Evolutionary conservation across 64 coral and sea anemone species (phyloP).

Genomic region (Trachythela sp.): DNA sequence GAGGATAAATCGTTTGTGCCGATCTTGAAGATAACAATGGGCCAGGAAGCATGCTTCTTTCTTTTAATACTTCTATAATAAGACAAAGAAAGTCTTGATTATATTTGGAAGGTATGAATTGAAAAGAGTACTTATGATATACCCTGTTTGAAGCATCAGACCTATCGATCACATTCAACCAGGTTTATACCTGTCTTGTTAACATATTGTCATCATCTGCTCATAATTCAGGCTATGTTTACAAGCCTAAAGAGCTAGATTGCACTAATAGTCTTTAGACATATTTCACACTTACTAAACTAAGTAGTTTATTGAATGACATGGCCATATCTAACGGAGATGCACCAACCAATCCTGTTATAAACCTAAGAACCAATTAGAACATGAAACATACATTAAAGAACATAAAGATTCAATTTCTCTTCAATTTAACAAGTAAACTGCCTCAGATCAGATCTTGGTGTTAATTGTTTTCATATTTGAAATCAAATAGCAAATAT

Average conservation of each 20-base stretch:
- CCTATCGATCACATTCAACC: slow-evolving; percentile 6
- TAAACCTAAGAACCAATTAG: too few species aligned
- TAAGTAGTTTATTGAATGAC: too few species aligned
- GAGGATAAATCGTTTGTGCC: too few species aligned
- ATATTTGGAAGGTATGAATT: neutral
- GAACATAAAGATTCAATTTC: too few species aligned
- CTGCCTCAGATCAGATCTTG: slow-evolving; percentile 11
- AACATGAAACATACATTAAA: too few species aligned
- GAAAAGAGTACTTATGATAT: neutral
- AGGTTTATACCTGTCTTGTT: slow-evolving; percentile 8
- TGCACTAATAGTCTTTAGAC: too few species aligned
- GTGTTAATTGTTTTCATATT: neutral
- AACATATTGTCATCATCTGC: neutral
- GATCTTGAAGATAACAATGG: too few species aligned
- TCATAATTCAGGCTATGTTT: neutral
- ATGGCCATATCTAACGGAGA: too few species aligned
- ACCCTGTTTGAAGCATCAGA: neutral
- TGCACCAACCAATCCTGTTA: too few species aligned
- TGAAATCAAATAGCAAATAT: slow-evolving; percentile 3
- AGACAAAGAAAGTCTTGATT: neutral
- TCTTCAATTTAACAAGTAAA: neutral
- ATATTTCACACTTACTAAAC: too few species aligned
- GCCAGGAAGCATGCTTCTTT: too few species aligned
- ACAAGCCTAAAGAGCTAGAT: neutral
- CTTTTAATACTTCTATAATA: too few species aligned